Evolutionary conservation across 2,888 invertebrate species (phyloP), one percentile per base, ranked within the genome.

Genomic region (Leptopterna dolabrata): DNA sequence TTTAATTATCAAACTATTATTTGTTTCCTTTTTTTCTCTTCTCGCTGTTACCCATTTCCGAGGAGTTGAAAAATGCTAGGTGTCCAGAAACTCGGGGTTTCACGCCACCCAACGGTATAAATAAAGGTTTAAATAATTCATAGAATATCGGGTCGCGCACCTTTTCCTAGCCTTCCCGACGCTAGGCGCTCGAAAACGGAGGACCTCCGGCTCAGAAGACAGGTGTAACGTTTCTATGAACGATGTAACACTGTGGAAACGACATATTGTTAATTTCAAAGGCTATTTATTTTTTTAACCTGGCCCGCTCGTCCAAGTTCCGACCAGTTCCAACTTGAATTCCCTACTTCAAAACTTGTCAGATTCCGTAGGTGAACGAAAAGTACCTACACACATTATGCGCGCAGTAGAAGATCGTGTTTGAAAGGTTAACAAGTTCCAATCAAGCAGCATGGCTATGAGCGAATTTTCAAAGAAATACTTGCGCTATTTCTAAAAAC

Each of bases 121-220:
- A 63, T 63, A 24, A 63, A 63, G 63, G 63, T 63, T 63, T 63
- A 63, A 63, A 63, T 63, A 63, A 63, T 63, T 63, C 63, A 63
- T 63, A 13, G 63, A 63, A 63, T 63, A 63, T 24, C 27, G 13
- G 55, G 63, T 63, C 63, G 63, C 63, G 63, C 63, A 63, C 63
- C 63, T 63, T 24, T 63, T 27, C 63, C 63, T 27, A 27, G 63
- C 63, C 9, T 63, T 63, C 63, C 7, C 63, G 63, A 27, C 24
- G 6, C 63, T 11, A 24, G 63, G 24, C 63, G 24, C 63, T 24
- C 63, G 7, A 63, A 63, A 63, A 63, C 63, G 24, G 24, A 47
- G 16, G 13, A 47, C 47, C 1, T 1, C 47, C 4, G n/a, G 36
- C 7, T 36, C 7, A 2, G 7, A 36, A 24, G 24, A 19, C 55